phyloP scores from a whole-genome alignment of 1,140 invertebrate species.

The Lanistes nyassanus region DNA sequence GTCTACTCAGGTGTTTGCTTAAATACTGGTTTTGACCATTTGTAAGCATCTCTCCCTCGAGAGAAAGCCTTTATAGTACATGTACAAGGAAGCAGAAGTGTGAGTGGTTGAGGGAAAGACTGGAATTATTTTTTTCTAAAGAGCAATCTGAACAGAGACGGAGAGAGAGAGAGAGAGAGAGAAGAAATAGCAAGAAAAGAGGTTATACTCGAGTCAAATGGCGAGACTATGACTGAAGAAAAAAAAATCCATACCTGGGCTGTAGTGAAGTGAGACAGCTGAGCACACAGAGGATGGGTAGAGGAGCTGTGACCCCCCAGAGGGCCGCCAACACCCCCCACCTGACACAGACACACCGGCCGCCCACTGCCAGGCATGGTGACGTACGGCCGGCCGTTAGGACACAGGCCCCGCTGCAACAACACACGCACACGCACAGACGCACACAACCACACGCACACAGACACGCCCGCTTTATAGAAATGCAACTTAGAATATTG shows the following conservation, averaged over 20 bases:
- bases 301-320: neutral
- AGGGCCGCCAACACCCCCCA: neutral
- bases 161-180: constrained; percentile 4
- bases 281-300: neutral
- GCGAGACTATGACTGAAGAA: no score
- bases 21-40: no score
- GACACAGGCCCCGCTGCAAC: neutral
- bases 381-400: neutral
- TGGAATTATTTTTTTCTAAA: no score
- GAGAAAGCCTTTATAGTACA: no score
- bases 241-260: neutral
- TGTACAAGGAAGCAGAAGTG: no score
- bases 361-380: constrained; percentile 12
- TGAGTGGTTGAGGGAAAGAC: no score
- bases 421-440: neutral
- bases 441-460: no score
- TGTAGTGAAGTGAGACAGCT: neutral
- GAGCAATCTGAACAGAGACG: constrained; percentile 19
- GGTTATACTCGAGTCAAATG: no score
- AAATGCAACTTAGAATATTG: no score
- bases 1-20: no score
- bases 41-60: no score
- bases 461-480: no score
- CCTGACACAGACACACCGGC: constrained; percentile 21
- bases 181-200: neutral